phyloP scores from a whole-genome alignment of 1,140 invertebrate species.

The Pseudomyrmex cubaensis region DNA sequence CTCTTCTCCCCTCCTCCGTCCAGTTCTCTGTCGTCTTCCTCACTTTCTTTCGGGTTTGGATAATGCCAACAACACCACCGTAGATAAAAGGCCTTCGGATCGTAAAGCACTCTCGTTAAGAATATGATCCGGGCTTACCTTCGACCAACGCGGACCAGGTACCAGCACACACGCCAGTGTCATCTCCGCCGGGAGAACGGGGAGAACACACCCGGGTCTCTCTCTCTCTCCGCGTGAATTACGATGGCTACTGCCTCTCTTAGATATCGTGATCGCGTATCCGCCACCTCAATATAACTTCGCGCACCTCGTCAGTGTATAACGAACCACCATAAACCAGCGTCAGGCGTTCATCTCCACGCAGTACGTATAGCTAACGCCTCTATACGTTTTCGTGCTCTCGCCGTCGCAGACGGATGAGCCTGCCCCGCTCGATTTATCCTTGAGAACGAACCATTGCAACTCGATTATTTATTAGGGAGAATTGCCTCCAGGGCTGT shows the following conservation, averaged over 20 bases:
- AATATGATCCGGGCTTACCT: slow-evolving; percentile 84
- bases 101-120: slow-evolving; percentile 85
- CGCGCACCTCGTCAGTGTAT: slow-evolving; percentile 72
- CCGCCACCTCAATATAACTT: slow-evolving; percentile 76
- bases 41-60: slow-evolving; percentile 76
- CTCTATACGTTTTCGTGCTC: slow-evolving; percentile 76
- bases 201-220: slow-evolving; percentile 63
- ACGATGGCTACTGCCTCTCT: slow-evolving; percentile 82
- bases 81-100: slow-evolving; percentile 82
- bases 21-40: slow-evolving; percentile 26
- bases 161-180: slow-evolving; percentile 50
- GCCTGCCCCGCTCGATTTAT: slow-evolving; percentile 77
- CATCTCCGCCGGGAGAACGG: slow-evolving; percentile 37
- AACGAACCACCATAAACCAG: slow-evolving; percentile 77
- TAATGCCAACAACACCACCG: slow-evolving; percentile 82
- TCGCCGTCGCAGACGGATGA: slow-evolving; percentile 75
- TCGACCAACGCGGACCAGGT: slow-evolving; percentile 79
- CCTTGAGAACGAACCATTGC: slow-evolving; percentile 73
- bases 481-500: slow-evolving; percentile 62
- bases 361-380: slow-evolving; percentile 68
- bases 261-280: slow-evolving; percentile 75
- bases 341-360: slow-evolving; percentile 72
- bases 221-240: slow-evolving; percentile 71
- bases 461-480: slow-evolving; percentile 79
- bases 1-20: not conserved